Evolutionary conservation across 2,113 vertebrate genomes (phyloP).

Genomic region (Collichthys lucidus): DNA sequence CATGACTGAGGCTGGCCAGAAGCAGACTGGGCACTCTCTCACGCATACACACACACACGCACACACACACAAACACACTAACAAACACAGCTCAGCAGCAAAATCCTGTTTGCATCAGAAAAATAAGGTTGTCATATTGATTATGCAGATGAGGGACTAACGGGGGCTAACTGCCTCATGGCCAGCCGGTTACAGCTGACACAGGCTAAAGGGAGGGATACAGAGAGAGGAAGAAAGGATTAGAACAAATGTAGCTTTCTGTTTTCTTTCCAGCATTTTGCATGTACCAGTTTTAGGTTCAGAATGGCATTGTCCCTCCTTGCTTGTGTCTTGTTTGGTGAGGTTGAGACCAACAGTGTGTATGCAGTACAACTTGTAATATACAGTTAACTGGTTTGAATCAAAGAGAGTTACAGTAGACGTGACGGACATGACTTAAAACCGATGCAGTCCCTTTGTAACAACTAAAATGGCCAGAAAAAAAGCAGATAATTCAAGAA

Average conservation of each 20-base stretch:
- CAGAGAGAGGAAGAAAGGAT: slow-evolving; percentile 76
- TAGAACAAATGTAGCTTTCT: slow-evolving; percentile 71
- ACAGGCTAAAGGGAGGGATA: slow-evolving; percentile 87
- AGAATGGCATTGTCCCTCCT: slow-evolving; percentile 20
- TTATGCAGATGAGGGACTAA: slow-evolving; percentile 94
- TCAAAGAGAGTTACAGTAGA: slow-evolving; percentile 5
- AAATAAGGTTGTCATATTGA: slow-evolving; percentile 99
- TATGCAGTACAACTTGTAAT: background rate
- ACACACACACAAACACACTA: slow-evolving; percentile 54
- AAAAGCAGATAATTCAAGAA: background rate
- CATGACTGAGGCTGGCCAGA: slow-evolving; percentile 95
- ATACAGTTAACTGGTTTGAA: background rate
- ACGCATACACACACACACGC: slow-evolving; percentile 46
- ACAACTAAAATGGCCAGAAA: background rate
- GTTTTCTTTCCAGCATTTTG: slow-evolving; percentile 61
- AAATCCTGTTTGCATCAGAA: slow-evolving; percentile 99
- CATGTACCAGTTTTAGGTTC: slow-evolving; percentile 48
- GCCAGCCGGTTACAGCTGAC: slow-evolving; percentile 91
- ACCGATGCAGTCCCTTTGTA: background rate
- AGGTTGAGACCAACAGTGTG: slow-evolving; percentile 7
- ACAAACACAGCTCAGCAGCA: slow-evolving; percentile 91
- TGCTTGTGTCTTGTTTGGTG: slow-evolving; percentile 18
- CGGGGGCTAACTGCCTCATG: slow-evolving; percentile 87
- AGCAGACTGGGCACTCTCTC: slow-evolving; percentile 68
- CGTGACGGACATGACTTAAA: background rate